Base-by-base conservation (phyloP, 2,888 invertebrate species). In the Schizaphis graminum region DNA sequence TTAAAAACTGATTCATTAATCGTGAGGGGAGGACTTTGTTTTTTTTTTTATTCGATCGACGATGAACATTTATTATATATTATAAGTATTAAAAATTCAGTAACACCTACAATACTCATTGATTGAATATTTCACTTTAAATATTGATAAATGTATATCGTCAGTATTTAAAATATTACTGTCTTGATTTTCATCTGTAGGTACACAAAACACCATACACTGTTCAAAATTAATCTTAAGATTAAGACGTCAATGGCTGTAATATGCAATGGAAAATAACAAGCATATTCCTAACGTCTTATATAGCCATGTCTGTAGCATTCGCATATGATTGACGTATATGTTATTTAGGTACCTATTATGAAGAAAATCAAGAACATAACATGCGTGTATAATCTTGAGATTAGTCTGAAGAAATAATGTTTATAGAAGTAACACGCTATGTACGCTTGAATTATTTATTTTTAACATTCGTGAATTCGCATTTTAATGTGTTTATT, bases 261-360 rank as follows among this genome's bases (percentile, higher is more conserved):
- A 35, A n/a, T 26, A 35, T 49, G 67, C 16, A 49, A 77, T 77
- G 47, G 35, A 53, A 49, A 77, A 91, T 91, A 49, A 49, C 49
- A 35, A 67, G 67, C 77, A 35, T 77, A 77, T 35, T 49, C 16
- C 11, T 56, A 10, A 49, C 77, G 49, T 49, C 2, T 77, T n/a
- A 35, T 77, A 67, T 0, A 47, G 8, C 44, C 3, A 35, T 77
- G 90, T 26, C 77, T 91, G 90, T 35, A 49, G 49, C 77, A 21
- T 91, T 67, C 77, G 49, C 26, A 35, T 13, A 49, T 91, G 89
- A 89, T 61, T 89, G 89, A 91, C 90, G 13, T 86, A 47, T 86
- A 28, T 16, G 5, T 47, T 86, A 53, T 53, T 53, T 53, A 53
- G 49, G 49, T 53, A 16, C 53, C 53, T 53, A 44, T 89, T 61